Evolutionary conservation across 37 sponge, comb jelly and placozoan species (phyloP), one percentile per base, ranked within the genome.

Genomic region (Beroe forskalii): DNA sequence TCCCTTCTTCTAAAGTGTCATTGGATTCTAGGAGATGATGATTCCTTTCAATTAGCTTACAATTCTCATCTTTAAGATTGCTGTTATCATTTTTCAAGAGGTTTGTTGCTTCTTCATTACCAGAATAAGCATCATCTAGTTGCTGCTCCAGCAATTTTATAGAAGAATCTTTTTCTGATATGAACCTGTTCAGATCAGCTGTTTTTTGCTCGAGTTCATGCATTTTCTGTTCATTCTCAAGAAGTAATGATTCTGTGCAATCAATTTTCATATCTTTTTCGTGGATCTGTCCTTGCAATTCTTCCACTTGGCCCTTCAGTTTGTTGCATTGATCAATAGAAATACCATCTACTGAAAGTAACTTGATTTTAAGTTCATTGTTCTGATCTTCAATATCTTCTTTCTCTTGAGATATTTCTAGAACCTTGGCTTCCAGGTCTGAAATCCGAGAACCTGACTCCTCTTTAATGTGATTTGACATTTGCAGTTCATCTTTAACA

Each of bases 61-160:
- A 3, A 17, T 35, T 69, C 35, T 69, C 38, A 14, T 69, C 72
- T 35, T 69, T 69, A 2, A 69, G 32, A 9, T 1, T 36, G 1
- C 19, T 1, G 19, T 32, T 69, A 19, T 69, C 38, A 69, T 20
- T 35, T 1, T 69, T 69, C 33, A 69, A 32, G 32, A 69, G 37
- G 1, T 32, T 14, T 36, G 32, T 35, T 33, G 72, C 72, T 32
- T 69, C 72, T 69, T 69, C 72, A 35, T 69, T 69, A 2, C 72
- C 72, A 69, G 72, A 31, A 69, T 69, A 69, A 36, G 72, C 72
- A 33, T 69, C 72, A 33, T 33, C 39, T 20, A 69, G 72, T 69
- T 69, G 72, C 72, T 69, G 35, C 19, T 69, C 72, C 2, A 69
- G 38, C 1, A 32, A 69, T 32, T 32, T 6, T 33, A 69, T 35